Evolutionary conservation across 2,888 invertebrate species (phyloP), one percentile per base, ranked within the genome.

Genomic region (Balanococcus diminutus): DNA sequence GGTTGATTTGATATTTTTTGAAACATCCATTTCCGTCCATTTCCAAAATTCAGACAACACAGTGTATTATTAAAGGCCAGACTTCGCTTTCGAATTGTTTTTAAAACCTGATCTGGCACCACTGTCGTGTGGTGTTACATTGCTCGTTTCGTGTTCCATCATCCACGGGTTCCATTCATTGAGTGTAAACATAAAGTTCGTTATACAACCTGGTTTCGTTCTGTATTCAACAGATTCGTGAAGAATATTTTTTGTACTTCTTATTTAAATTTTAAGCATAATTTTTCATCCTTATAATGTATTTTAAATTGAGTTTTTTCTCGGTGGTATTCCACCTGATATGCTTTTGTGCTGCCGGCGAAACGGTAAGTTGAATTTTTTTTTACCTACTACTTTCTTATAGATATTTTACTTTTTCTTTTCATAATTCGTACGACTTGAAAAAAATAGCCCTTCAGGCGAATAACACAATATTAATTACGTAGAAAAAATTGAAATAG

Each of bases 281-380:
- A 31, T 72, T 72, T 72, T 11, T 19, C 6, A 72, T 2, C 31
- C 31, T 31, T 14, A 79, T 19, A 79, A 79, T 79, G 75, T 36
- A 36, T 79, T 36, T 79, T 36, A 79, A 79, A 79, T 36, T 79
- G n/a, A 8, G 9, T 36, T 79, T 79, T 79, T 11, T 79, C 36
- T 19, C 11, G 9, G n/a, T 79, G 16, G 19, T 79, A n/a, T 67
- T 22, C 32, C 22, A 36, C 3, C 36, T 79, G 11, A 36, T 79
- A 19, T 36, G 36, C 19, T 19, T 31, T 19, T 79, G 36, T 22
- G 11, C 32, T 9, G 75, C 75, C n/a, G 75, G 9, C 0, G 75
- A 79, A 36, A 19, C 19, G 19, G 75, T 79, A 79, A 79, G 75
- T 36, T 2, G 3, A 19, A 42, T 42, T 42, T 42, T 42, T 42